Conservation (phyloP, 2,797 vertebrate species). For the Hydrophis major region DNA sequence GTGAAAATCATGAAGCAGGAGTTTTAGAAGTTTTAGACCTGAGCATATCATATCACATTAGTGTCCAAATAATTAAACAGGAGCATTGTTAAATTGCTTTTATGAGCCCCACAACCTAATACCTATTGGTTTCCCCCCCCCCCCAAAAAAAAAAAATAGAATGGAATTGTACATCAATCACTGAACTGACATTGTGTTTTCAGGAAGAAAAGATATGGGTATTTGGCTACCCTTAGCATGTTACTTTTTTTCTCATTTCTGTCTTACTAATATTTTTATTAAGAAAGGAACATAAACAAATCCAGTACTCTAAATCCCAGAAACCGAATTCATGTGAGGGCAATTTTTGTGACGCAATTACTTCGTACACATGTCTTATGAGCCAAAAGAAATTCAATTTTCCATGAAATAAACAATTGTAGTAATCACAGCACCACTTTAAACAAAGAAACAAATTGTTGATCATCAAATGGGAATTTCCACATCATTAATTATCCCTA, state of each 20-base stretch:
- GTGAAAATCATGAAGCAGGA: not conserved
- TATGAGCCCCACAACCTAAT: not conserved
- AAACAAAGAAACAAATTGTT: constrained; percentile 17
- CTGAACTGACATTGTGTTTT: not conserved
- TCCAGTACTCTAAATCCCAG: not conserved
- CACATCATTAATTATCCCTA: constrained; percentile 8
- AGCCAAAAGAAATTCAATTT: constrained; percentile 15
- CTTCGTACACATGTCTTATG: not conserved
- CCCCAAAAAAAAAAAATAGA: not conserved
- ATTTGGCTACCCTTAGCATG: not conserved
- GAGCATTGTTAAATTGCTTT: not conserved
- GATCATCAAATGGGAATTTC: constrained; percentile 35
- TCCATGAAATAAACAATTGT: constrained; percentile 12
- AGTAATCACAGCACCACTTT: constrained; percentile 34
- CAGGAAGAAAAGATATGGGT: not conserved
- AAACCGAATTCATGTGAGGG: not conserved
- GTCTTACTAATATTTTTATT: not conserved
- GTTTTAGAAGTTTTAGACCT: constrained; percentile 1
- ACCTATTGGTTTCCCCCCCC: not conserved
- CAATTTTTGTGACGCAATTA: not conserved
- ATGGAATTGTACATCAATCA: not conserved
- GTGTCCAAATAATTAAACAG: not conserved
- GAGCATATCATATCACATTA: not conserved
- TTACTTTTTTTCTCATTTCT: not conserved
- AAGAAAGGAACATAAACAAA: not conserved